Base-by-base conservation (phyloP, 2,888 invertebrate species). In the Auanema freiburgensis region DNA sequence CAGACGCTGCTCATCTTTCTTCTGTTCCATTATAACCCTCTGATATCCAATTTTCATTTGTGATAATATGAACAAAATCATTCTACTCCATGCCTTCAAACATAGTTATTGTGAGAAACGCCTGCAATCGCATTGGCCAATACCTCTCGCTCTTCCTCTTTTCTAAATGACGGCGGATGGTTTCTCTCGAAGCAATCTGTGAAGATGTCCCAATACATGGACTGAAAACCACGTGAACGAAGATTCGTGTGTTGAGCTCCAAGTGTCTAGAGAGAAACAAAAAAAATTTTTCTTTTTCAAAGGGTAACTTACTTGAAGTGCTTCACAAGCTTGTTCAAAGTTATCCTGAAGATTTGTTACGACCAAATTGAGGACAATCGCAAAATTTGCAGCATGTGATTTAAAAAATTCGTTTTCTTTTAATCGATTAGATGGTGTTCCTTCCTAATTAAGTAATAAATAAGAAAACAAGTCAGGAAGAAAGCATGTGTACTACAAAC, bases 11-110 rank as follows among this genome's bases (percentile, higher is more conserved):
- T 63, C 63, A n/a, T 57, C 42, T 11, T 41, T 33, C 40, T 63
- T 57, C 44, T 58, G 44, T 24, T 62, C 62, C 33, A 50, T 46
- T 16, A 62, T 18, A 8, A 56, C 72, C 60, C 65, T 59, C 40
- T 71, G 69, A 56, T 71, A 76, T 57, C 76, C 76, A 51, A 71
- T 61, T 62, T 76, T 76, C 76, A 76, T 76, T 55, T 76, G 76
- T 49, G 69, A 67, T 56, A 76, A 61, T 55, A 76, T 74, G 61
- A 72, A 76, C 10, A 76, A 62, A n/a, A 76, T 74, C 71, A 74
- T 74, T 11, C 68, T 54, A 40, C 69, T 67, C 76, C 76, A 76
- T 23, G 72, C 72, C 73, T 71, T 25, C 51, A 71, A 59, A 10
- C 33, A 44, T 24, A 18, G 4, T 4, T 1, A 54, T 57, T 21